Evolutionary conservation across 2,113 vertebrate genomes (phyloP), one percentile per base, ranked within the genome.

Genomic region (Physeter macrocephalus): DNA sequence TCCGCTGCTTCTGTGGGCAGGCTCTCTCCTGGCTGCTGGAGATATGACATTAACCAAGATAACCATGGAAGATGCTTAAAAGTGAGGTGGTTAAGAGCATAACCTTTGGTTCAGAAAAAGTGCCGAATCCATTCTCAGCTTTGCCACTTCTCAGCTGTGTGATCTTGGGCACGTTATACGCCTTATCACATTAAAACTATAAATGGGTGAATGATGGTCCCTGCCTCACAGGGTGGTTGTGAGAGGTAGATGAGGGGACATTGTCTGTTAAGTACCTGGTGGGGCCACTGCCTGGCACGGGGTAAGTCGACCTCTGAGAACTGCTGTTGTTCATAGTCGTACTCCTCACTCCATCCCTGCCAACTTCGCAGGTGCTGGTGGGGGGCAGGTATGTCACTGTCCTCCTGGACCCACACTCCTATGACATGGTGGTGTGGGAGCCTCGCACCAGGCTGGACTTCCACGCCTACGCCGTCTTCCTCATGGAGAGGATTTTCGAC

Each of bases 401-500:
- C 59, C 98, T 99, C 84, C 97, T 99, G 98, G 99, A 99, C 91
- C 99, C 99, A 0, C 98, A 99, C 95, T 99, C 99, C 0, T 99
- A 99, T 0, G 99, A 99, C 12, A 0, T 82, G 0, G 99, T 99
- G 80, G 97, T 99, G 69, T 98, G 98, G 86, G 99, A 99, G 90
- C 95, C 98, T 0, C 91, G 80, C 2, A 97, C 98, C 46, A 97
- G 84, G 81, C 96, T 99, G 95, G 99, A 99, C 97, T 99, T 99
- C 66, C 93, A 98, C 2, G 97, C 98, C 93, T 99, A 99, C 0
- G 99, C 99, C 0, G 62, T 98, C 84, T 97, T 99, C 75, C 99
- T 99, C 94, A 99, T 99, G 99, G 98, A 99, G 31, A 98, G 99
- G 89, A 99, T 99, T 93, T 99, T 99, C 61, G 98, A 98, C n/a